A percentile compares a stretch with the other conserved stretches of the same genome.
phyloP scores from a whole-genome alignment of 2,888 invertebrate genomes.

The Aporophyla nigra region DNA sequence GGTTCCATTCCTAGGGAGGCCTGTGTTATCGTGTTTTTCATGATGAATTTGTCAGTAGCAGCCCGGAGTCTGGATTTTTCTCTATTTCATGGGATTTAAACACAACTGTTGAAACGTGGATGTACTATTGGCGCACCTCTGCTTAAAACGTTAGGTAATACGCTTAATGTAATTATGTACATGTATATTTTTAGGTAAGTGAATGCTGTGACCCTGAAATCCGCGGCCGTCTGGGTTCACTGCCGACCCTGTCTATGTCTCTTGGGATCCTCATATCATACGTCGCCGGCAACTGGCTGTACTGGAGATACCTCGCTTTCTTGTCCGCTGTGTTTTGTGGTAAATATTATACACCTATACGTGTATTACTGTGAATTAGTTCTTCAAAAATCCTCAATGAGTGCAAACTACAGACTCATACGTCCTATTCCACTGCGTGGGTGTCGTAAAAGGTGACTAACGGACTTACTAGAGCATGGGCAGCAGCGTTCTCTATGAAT shows the following conservation, averaged over 20 bases:
- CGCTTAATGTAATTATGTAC: neutral
- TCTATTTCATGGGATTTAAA: neutral
- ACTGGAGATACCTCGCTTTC: conserved; percentile 91
- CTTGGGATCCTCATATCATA: conserved; percentile 92
- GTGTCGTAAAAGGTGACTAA: too few species aligned
- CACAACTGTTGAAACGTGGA: neutral
- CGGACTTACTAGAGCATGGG: too few species aligned
- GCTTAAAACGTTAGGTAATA: neutral
- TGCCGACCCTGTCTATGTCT: conserved; percentile 92
- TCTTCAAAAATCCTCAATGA: neutral
- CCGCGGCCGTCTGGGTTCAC: conserved; percentile 92
- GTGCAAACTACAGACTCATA: neutral
- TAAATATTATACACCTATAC: conserved; percentile 67
- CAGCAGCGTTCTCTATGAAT: too few species aligned
- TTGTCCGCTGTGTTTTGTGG: conserved; percentile 88
- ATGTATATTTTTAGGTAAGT: conserved; percentile 84
- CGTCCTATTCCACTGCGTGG: too few species aligned
- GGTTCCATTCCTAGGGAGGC: neutral
- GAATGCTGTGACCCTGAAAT: conserved; percentile 92
- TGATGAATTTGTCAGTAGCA: neutral
- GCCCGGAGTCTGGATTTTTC: neutral
- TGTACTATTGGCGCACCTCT: neutral
- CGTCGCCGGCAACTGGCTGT: conserved; percentile 89
- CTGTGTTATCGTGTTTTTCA: neutral
- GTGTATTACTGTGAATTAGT: neutral